Percentiles rank a stretch among this genome's conserved stretches.
phyloP scores from a whole-genome alignment of 2,113 vertebrate species.

The Phrynosoma blainvillii region DNA sequence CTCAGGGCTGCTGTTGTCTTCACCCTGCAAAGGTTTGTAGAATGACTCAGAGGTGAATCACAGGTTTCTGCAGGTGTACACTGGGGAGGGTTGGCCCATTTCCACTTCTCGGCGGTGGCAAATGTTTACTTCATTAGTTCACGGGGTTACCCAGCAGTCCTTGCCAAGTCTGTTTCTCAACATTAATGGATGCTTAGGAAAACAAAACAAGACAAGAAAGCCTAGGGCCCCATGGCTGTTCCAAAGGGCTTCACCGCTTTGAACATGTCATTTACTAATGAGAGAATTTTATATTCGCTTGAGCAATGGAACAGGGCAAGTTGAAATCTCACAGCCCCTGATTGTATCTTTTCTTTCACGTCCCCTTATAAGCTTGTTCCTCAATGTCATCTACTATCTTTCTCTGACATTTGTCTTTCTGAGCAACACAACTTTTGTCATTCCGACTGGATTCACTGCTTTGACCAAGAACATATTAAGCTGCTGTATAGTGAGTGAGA shows the following conservation, averaged over 20 bases:
- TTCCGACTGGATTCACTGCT: background rate
- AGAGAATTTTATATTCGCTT: constrained; percentile 45
- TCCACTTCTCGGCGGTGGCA: constrained; percentile 77
- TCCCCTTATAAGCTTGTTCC: background rate
- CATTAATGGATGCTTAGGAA: constrained; percentile 57
- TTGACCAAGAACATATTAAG: background rate
- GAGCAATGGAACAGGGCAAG: background rate
- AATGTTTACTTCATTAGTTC: constrained; percentile 84
- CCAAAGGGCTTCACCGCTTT: constrained; percentile 36
- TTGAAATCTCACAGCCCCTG: background rate
- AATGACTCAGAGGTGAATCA: constrained; percentile 86
- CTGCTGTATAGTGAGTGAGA: background rate
- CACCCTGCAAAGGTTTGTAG: constrained; percentile 73
- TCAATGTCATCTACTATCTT: background rate
- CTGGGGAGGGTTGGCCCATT: constrained; percentile 76
- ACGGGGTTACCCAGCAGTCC: constrained; percentile 77
- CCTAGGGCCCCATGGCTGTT: background rate
- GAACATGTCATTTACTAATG: constrained; percentile 59
- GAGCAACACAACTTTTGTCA: background rate
- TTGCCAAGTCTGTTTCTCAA: constrained; percentile 74
- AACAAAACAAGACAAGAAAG: background rate
- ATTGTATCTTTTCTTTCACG: background rate
- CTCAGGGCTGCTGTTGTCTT: constrained; percentile 65
- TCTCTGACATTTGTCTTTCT: background rate
- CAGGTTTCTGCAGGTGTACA: constrained; percentile 82